Conservation (phyloP, 1,140 invertebrate species). For the Bacillus rossius region DNA sequence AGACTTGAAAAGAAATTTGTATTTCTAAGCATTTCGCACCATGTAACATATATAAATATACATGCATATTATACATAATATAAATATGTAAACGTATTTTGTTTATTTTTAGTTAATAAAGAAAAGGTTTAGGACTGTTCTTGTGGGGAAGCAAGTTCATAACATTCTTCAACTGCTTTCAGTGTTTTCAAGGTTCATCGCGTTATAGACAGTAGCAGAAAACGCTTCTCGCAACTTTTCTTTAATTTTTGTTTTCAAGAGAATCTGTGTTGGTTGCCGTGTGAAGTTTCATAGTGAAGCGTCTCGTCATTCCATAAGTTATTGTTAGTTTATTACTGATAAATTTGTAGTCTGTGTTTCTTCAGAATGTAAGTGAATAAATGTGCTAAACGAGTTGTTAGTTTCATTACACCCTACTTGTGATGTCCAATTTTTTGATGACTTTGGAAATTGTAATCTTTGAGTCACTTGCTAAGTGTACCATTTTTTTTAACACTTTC, state of each 20-base stretch:
- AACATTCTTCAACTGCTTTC: too few species aligned
- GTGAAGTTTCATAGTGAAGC: too few species aligned
- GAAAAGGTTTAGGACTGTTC: too few species aligned
- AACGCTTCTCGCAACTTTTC: neutral
- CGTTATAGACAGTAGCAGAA: neutral
- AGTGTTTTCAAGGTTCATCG: too few species aligned
- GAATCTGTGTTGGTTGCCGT: neutral
- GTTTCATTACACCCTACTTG: too few species aligned
- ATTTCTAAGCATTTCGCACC: conserved; percentile 14
- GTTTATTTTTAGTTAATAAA: neutral
- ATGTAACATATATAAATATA: conserved; percentile 11
- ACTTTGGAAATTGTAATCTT: too few species aligned
- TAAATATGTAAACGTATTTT: conserved; percentile 3
- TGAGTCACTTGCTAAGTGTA: too few species aligned
- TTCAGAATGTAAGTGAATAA: conserved; percentile 12
- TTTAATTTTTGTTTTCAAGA: neutral
- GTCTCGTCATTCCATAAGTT: conserved; percentile 12
- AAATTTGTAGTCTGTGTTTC: conserved; percentile 8
- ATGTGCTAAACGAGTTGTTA: conserved; percentile 7
- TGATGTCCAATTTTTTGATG: too few species aligned
- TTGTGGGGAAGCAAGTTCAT: too few species aligned
- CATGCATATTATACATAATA: conserved; percentile 10
- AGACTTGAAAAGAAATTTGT: conserved; percentile 7
- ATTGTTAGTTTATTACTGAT: neutral
- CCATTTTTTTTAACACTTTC: too few species aligned